Evolutionary conservation across 2,797 vertebrate species (phyloP).

Genomic region (Gephyroberyx darwinii): DNA sequence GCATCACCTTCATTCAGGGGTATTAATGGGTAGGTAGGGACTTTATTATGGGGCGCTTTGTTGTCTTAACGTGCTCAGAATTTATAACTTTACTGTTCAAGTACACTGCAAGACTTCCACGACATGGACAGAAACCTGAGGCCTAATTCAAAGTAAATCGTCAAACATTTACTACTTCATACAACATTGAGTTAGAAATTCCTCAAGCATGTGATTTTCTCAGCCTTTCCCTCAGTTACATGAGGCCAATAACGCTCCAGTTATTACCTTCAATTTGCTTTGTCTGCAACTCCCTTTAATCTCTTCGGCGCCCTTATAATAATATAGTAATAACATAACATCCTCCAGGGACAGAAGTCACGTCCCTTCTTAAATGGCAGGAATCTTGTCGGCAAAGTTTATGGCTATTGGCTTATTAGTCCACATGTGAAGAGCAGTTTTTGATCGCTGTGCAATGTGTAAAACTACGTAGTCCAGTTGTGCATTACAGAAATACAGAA

Average conservation of each 20-base stretch:
- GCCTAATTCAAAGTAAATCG: too few species aligned
- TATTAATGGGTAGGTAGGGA: background rate
- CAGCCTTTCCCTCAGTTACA: background rate
- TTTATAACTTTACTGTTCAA: slow-evolving; percentile 40
- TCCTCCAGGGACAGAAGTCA: background rate
- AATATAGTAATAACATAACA: too few species aligned
- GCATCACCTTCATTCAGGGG: background rate
- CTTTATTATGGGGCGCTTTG: background rate
- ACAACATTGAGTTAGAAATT: background rate
- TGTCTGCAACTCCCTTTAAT: background rate
- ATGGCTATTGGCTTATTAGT: slow-evolving; percentile 14
- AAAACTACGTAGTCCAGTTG: slow-evolving; percentile 28
- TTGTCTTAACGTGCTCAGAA: slow-evolving; percentile 41
- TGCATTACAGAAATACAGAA: slow-evolving; percentile 29
- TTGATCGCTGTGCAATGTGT: slow-evolving; percentile 37
- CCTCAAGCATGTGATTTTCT: slow-evolving; percentile 32
- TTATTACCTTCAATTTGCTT: too few species aligned
- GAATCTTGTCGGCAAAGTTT: slow-evolving; percentile 1
- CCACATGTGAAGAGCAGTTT: too few species aligned
- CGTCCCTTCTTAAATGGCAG: background rate
- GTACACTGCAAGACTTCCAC: slow-evolving; percentile 29
- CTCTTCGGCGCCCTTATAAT: too few species aligned
- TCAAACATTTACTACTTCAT: background rate
- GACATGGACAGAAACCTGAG: too few species aligned
- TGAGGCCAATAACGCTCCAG: too few species aligned